These are phyloP conservation scores for Phyto melanocephala DNA, from an alignment of 2,888 invertebrate species.

Conservation along the genomic window DNA sequence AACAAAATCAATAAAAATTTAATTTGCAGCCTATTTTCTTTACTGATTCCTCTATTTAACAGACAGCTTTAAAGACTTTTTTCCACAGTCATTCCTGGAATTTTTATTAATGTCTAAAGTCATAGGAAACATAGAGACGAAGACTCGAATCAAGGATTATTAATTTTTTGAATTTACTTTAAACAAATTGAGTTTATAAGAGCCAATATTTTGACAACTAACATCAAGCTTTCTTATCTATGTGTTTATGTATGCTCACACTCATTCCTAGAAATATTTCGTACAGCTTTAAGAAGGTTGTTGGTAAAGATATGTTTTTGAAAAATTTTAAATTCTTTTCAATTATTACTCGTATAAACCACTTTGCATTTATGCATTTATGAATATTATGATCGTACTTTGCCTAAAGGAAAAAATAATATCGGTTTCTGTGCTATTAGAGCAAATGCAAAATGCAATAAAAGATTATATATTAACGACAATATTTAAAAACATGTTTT, in stretches of 20 bases:
- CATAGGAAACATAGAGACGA: too few relatives aligned
- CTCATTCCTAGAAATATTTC: neutral
- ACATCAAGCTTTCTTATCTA: too few relatives aligned
- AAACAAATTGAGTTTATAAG: too few relatives aligned
- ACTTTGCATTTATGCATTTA: neutral
- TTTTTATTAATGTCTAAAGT: neutral
- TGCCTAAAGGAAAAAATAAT: constrained; percentile 1
- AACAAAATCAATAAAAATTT: neutral
- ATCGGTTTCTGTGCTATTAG: constrained; percentile 56
- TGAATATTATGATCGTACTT: neutral
- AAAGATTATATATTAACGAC: too few relatives aligned
- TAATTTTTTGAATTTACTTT: too few relatives aligned
- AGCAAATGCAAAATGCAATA: constrained; percentile 21
- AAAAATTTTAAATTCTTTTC: neutral
- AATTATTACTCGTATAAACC: constrained; percentile 14
- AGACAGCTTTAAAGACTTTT: neutral
- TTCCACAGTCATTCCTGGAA: neutral
- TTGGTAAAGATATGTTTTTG: neutral
- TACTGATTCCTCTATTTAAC: neutral
- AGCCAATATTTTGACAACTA: too few relatives aligned
- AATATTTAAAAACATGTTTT: too few relatives aligned
- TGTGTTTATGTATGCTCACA: too few relatives aligned
- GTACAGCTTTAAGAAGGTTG: neutral
- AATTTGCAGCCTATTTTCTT: neutral
- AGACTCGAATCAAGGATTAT: too few relatives aligned